Evolutionary conservation across 2,888 invertebrate species (phyloP), one percentile per base, ranked within the genome.

Genomic region (Eupithecia vulgata): DNA sequence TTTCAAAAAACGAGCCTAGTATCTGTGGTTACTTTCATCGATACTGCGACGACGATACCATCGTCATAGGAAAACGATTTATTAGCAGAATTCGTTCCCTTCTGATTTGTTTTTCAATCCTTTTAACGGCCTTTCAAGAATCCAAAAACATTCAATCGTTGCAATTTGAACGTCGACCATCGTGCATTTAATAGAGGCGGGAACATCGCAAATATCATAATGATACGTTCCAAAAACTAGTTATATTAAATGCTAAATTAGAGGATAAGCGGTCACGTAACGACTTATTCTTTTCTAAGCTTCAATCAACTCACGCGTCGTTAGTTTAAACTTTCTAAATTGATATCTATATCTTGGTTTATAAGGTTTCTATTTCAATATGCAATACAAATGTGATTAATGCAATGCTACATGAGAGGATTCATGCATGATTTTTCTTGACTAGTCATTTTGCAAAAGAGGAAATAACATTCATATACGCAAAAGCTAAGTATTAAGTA

Each of bases 221-320:
- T 87, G 79, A 87, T 82, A 86, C 76, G 85, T 84, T 85, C 77
- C 75, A 80, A 83, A 85, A 83, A 84, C 84, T 84, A 77, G 76
- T 77, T 78, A 83, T 85, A 87, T 84, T 87, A 87, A 89, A 87
- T 85, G 82, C 83, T 82, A 88, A 89, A 89, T 90, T 86, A 90
- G 86, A 86, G 82, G 81, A 85, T 89, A 90, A 90, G 87, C 86
- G 88, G 89, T 90, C 91, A 91, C 90, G 90, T 91, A 90, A 87
- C 81, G 80, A 82, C 80, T 83, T 82, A 82, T 85, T n/a, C 21
- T 37, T 37, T 37, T 82, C 83, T 79, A 83, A 89, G 88, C 90
- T 91, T 90, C 85, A 90, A 90, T 89, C 87, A 84, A 84, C 81
- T 83, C 84, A 82, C 84, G 85, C 86, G 84, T 81, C 80, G 78